Conservation (phyloP, 2,113 vertebrate species). For the Prionailurus viverrinus region DNA sequence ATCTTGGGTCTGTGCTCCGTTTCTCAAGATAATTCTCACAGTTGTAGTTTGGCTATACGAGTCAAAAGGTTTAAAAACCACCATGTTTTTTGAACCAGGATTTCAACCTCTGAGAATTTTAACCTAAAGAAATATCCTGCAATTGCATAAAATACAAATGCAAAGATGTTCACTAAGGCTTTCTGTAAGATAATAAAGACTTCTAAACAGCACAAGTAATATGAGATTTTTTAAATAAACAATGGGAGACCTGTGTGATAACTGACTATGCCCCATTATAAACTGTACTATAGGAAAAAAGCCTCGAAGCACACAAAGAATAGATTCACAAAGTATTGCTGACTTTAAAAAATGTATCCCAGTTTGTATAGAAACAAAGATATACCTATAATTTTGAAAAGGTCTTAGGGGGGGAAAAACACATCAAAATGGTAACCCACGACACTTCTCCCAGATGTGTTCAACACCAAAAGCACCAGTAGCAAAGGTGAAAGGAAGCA, state of each 20-base stretch:
- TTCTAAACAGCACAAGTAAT: background rate
- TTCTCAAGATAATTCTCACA: background rate
- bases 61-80: background rate
- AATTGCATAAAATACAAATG: background rate
- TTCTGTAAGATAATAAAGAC: background rate
- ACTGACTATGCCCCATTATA: background rate
- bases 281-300: background rate
- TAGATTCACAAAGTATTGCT: background rate
- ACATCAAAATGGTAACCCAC: background rate
- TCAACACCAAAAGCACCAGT: background rate
- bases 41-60: background rate
- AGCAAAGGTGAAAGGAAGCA: background rate
- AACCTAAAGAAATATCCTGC: background rate
- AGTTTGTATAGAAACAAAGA: conserved; percentile 4
- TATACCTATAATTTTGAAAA: background rate
- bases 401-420: background rate
- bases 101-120: background rate
- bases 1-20: background rate
- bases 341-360: background rate
- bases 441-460: background rate
- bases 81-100: background rate
- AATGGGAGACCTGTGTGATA: background rate
- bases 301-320: background rate
- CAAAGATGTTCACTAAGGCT: background rate
- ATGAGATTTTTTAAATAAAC: background rate